Base-by-base conservation (phyloP, 1,140 invertebrate genomes). In the Sesamia nonagrioides region DNA sequence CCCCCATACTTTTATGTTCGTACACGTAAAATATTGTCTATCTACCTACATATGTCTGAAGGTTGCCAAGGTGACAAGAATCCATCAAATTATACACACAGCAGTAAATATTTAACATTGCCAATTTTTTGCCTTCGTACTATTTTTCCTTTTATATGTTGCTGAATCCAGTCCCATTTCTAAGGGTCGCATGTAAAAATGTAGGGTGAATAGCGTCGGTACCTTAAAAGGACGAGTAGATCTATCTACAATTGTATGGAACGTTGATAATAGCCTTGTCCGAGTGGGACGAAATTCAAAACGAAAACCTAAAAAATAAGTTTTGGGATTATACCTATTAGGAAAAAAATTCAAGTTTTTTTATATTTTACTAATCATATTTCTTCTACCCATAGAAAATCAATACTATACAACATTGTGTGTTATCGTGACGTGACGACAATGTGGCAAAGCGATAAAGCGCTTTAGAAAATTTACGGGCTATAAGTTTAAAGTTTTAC, bases 101-200 rank as follows among this genome's bases (percentile, higher is more conserved):
- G 73, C 42, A 63, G 73, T 75, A 63, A 63, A 75, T 75, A 75
- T 75, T 75, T 63, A 63, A 75, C 73, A 75, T 40, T 50, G 56
- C 6, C 56, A 75, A 45, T 63, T 75, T 75, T 75, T 63, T 72
- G n/a, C n/a, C 27, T 3, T 33, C 35, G 13, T 58, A 42, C 71
- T 58, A 73, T 73, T 58, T 52, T 37, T 35, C 2, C n/a, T 45
- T 21, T 58, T 42, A 69, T 58, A 73, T 6, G 17, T 73, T 27
- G 13, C 52, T n/a, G 71, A 37, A 58, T 18, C 37, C 52, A 56
- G 71, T 42, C 50, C 52, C 50, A 73, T 69, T 69, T 69, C 66
- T 69, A 11, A 58, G 54, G 71, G 71, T 73, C 54, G 37, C 11
- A 54, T 58, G 71, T 73, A 73, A 73, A 73, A 73, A 73, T 58